phyloP scores from a whole-genome alignment of 1,140 invertebrate species.

The Atta colombica region DNA sequence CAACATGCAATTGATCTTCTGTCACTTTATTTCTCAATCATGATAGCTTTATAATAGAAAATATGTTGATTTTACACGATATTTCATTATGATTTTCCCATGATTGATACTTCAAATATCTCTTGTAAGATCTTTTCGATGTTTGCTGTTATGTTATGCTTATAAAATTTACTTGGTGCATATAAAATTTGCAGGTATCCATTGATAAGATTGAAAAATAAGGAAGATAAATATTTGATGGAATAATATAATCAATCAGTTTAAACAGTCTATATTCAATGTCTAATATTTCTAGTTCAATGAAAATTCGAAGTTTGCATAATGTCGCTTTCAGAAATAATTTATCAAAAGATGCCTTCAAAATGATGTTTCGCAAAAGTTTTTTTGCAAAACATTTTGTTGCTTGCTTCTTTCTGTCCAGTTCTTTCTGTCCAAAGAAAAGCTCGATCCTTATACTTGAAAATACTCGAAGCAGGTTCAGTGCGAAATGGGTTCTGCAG shows the following conservation, averaged over 20 bases:
- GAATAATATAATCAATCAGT: neutral
- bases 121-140: neutral
- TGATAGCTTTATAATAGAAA: neutral
- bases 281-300: neutral
- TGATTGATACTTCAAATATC: neutral
- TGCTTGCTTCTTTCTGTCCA: neutral
- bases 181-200: neutral
- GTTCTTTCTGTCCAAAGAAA: neutral
- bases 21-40: conserved; percentile 10
- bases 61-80: conserved; percentile 1
- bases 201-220: neutral
- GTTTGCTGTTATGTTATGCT: neutral
- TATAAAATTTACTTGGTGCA: neutral
- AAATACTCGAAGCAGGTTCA: neutral
- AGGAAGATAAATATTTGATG: neutral
- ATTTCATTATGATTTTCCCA: neutral
- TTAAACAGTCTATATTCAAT: neutral
- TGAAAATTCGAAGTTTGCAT: neutral
- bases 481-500: conserved; percentile 18
- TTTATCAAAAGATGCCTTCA: neutral
- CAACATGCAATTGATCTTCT: neutral
- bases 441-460: neutral
- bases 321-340: neutral
- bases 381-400: too few species aligned
- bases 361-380: neutral